Percentiles rank a stretch among this genome's conserved stretches.
phyloP scores from a whole-genome alignment of 2,888 invertebrate species.

The Drosophila melanosoma region DNA sequence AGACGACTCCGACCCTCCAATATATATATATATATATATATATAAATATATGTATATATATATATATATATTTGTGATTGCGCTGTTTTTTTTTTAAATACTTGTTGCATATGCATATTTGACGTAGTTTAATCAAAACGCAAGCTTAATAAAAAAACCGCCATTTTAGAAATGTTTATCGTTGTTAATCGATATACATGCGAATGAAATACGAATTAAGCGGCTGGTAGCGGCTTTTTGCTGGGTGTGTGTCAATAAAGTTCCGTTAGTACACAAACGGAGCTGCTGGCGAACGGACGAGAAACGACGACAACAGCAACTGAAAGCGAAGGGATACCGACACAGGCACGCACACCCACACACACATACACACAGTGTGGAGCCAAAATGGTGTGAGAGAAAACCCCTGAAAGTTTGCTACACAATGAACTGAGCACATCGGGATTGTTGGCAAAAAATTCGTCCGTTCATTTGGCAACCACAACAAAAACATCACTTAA shows the following conservation, averaged over 20 bases:
- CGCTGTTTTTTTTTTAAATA: background rate
- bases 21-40: too few species aligned
- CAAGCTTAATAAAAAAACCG: background rate
- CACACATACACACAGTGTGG: conserved; percentile 15
- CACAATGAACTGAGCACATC: conserved; percentile 34
- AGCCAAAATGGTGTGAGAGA: conserved; percentile 28
- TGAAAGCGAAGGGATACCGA: conserved; percentile 14
- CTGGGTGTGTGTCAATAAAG: conserved; percentile 17
- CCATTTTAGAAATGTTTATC: conserved; percentile 17
- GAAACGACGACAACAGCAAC: conserved; percentile 13
- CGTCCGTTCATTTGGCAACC: conserved; percentile 31
- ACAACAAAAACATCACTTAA: background rate
- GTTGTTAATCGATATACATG: conserved; percentile 28
- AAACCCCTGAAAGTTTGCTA: conserved; percentile 57
- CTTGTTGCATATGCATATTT: background rate
- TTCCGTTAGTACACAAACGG: conserved; percentile 57
- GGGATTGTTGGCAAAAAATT: conserved; percentile 25
- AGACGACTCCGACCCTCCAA: too few species aligned
- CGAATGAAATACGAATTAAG: conserved; percentile 2
- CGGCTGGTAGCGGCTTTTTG: conserved; percentile 8
- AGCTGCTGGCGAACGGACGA: conserved; percentile 53
- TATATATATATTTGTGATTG: too few species aligned
- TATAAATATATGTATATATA: too few species aligned
- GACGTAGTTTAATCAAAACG: background rate
- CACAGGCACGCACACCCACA: conserved; percentile 22